phyloP scores from a whole-genome alignment of 30 jellyfish, hydroid and myxozoan genomes.

The Cassiopea xamachana region DNA sequence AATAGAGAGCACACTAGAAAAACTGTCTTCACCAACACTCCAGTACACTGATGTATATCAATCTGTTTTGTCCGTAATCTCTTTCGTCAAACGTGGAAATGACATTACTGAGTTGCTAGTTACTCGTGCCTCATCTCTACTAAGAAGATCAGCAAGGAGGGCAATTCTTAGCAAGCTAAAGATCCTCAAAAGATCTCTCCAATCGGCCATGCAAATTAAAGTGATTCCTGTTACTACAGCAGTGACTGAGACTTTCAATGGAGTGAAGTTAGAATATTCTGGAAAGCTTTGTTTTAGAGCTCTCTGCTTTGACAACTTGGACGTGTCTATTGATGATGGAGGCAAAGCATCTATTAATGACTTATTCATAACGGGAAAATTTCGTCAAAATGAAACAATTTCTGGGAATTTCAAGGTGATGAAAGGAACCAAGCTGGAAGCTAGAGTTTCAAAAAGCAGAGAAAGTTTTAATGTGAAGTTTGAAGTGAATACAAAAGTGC shows the following conservation, averaged over 20 bases:
- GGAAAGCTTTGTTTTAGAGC: constrained; percentile 63
- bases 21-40: neutral
- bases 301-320: constrained; percentile 43
- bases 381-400: constrained; percentile 17
- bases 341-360: neutral
- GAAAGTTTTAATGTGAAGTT: constrained; percentile 7
- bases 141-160: neutral
- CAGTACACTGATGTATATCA: neutral
- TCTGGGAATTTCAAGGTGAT: constrained; percentile 43
- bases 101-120: constrained; percentile 38
- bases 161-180: constrained; percentile 16
- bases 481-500: neutral
- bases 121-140: constrained; percentile 16
- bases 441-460: constrained; percentile 36
- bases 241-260: constrained; percentile 22
- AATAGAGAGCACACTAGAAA: neutral
- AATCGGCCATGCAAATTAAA: neutral
- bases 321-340: constrained; percentile 18
- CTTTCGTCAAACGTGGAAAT: constrained; percentile 2
- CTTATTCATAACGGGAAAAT: constrained; percentile 23
- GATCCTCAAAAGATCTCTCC: constrained; percentile 14
- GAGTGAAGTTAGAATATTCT: constrained; percentile 8
- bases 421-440: constrained; percentile 11
- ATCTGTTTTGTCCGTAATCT: neutral
- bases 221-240: constrained; percentile 18